A percentile compares a stretch with the other conserved stretches of the same genome.
phyloP scores from a whole-genome alignment of 2,888 invertebrate genomes.

The Chloroclysta siterata region DNA sequence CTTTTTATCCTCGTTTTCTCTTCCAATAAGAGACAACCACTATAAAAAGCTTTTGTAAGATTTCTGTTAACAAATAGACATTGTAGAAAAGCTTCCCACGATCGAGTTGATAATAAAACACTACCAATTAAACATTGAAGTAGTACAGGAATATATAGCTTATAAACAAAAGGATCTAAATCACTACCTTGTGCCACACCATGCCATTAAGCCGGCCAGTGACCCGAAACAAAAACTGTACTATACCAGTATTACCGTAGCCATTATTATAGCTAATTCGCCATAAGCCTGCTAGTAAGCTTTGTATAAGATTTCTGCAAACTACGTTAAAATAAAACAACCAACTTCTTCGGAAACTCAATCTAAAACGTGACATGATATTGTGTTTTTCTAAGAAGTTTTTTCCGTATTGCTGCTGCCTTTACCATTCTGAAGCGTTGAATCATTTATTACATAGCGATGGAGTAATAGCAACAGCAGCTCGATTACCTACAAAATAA shows the following conservation, averaged over 20 bases:
- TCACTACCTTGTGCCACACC: constrained; percentile 38
- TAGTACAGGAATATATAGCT: constrained; percentile 13
- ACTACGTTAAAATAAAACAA: background rate
- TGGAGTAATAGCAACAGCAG: constrained; percentile 3
- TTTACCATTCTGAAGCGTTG: constrained; percentile 10
- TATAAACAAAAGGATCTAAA: constrained; percentile 36
- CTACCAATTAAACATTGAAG: constrained; percentile 11
- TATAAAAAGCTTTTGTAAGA: background rate
- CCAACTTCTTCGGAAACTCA: constrained; percentile 43
- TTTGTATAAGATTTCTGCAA: constrained; percentile 32
- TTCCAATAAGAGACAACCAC: background rate
- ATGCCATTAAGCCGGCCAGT: constrained; percentile 47
- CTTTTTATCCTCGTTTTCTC: no score
- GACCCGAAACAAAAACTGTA: constrained; percentile 60
- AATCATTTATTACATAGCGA: constrained; percentile 22
- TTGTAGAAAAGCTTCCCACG: constrained; percentile 7
- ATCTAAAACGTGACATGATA: constrained; percentile 54
- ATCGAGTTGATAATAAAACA: constrained; percentile 8
- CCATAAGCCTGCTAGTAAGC: constrained; percentile 41
- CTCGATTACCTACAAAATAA: background rate
- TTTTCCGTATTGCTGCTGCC: constrained; percentile 14
- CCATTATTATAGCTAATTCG: constrained; percentile 53
- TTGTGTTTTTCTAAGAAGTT: constrained; percentile 17
- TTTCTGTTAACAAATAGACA: background rate
- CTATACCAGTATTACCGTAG: constrained; percentile 33